Evolutionary conservation across 2,888 invertebrate species (phyloP), one percentile per base, ranked within the genome.

Genomic region (Blastobasis adustella): DNA sequence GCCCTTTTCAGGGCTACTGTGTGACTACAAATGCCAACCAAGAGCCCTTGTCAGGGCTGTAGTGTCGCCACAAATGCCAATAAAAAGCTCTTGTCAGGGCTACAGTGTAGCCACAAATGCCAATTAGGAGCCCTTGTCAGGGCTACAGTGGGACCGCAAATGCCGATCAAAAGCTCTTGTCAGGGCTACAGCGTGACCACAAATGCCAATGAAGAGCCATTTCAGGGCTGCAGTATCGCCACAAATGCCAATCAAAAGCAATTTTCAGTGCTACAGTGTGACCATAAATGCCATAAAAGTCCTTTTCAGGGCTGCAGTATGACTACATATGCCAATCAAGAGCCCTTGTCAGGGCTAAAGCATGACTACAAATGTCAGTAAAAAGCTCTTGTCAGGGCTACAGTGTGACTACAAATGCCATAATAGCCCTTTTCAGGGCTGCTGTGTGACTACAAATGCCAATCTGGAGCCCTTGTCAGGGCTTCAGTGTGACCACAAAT

Each of bases 301-400:
- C 45, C 38, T 50, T 55, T 36, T 52, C 49, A 52, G 55, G 47
- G 50, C 57, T 10, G 40, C 43, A 54, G 38, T 47, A 48, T 53
- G 54, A 51, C 48, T 44, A 51, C 10, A 37, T 37, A 45, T 45
- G 50, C 55, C 55, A 23, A n/a, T n/a, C 3, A 23, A 23, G 3
- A 23, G 23, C 23, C 3, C 23, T 23, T 23, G 10, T 55, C 49
- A 53, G 49, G 52, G 53, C 57, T 41, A 57, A 10, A 39, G 46
- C 44, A 51, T 56, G 40, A 50, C 48, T 47, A 37, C 36, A 36
- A 47, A 23, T 23, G 23, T 3, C 23, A 23, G 1, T 23, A 1
- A 23, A 46, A 49, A 37, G 58, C 47, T 43, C 53, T 60, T 58
- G 45, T 56, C 47, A 59, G 54, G 47, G 51, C 57, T 45, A 52